Evolutionary conservation across 2,888 invertebrate species (phyloP).

Genomic region (Orchesella flavescens): DNA sequence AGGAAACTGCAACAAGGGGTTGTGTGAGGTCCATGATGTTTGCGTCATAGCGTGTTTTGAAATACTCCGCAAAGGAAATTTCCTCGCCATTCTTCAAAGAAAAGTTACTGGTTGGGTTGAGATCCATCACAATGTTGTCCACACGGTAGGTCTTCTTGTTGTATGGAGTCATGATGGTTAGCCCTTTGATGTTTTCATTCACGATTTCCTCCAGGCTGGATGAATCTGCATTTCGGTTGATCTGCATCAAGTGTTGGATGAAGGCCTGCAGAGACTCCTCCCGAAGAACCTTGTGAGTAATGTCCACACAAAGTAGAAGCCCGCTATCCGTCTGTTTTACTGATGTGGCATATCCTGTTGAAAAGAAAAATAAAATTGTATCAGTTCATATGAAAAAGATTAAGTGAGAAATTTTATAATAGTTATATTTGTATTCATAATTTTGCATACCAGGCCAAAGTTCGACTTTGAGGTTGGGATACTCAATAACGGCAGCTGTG

Average conservation of each 20-base stretch:
- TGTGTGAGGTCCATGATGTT: conserved; percentile 73
- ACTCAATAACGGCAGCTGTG: conserved; percentile 74
- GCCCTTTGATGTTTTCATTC: conserved; percentile 75
- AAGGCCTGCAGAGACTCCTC: conserved; percentile 81
- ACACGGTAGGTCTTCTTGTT: conserved; percentile 92
- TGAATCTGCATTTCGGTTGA: too few relatives aligned
- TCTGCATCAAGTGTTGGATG: too few relatives aligned
- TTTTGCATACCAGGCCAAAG: conserved; percentile 83
- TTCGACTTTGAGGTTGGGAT: conserved; percentile 80
- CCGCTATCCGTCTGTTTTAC: conserved; percentile 87
- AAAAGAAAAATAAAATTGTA: conserved; percentile 1
- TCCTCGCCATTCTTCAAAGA: conserved; percentile 67
- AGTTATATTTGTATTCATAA: too few relatives aligned
- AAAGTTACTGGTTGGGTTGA: conserved; percentile 83
- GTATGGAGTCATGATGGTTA: conserved; percentile 87
- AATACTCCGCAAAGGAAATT: conserved; percentile 66
- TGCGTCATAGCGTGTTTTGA: conserved; percentile 72
- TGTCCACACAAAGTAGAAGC: conserved; percentile 85
- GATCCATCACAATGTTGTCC: conserved; percentile 87
- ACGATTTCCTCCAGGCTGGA: conserved; percentile 17
- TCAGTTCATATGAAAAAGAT: too few relatives aligned
- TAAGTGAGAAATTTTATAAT: too few relatives aligned
- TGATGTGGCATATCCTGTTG: conserved; percentile 77
- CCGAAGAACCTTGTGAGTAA: conserved; percentile 88
- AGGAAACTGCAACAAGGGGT: conserved; percentile 73